Evolutionary conservation across 2,888 invertebrate species (phyloP), one percentile per base, ranked within the genome.

Genomic region (Steinernema hermaphroditum): DNA sequence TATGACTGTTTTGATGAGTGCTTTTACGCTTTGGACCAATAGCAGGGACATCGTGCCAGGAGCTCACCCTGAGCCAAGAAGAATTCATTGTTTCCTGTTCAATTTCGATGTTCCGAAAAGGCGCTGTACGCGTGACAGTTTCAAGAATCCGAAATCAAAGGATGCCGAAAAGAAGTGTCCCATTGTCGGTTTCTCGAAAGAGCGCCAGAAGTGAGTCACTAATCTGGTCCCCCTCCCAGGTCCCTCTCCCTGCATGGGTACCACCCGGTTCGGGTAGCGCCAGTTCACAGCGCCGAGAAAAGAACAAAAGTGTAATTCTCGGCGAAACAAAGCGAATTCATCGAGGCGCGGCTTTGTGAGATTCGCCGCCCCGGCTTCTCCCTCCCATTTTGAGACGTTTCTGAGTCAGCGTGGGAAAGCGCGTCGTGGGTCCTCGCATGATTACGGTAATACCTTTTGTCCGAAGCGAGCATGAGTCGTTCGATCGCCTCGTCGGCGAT

Each of bases 401-500:
- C 54, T 54, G 54, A 54, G 24, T 54, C 54, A 54, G 54, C 54
- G 54, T 54, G 54, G 54, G 54, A 54, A 54, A 54, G 54, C 27
- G 54, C 46, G 46, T n/a, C 46, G 46, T 14, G 41, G 9, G 46
- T 16, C 9, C 46, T 16, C 6, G 46, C 19, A n/a, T 6, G 16
- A n/a, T 46, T 54, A 54, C 54, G 54, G 54, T 54, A 37, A 37
- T 37, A 54, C 54, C 54, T 54, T 54, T 54, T 54, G 54, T 54
- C 54, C 24, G 54, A 24, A 9, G 73, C 44, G 24, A 69, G 69
- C 74, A 74, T 74, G 27, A 82, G 78, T 69, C 77, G 76, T 32
- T 82, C 81, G 68, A 80, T 80, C 29, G 82, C 82, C 22, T 76
- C 77, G 54, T 83, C 81, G 37, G 80, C 77, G 43, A 81, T 83